A percentile compares a stretch with the other conserved stretches of the same genome.
These are phyloP conservation scores for rat (Rattus norvegicus) DNA, from an alignment of 2,113 vertebrate genomes.

Conservation along the genomic window DNA sequence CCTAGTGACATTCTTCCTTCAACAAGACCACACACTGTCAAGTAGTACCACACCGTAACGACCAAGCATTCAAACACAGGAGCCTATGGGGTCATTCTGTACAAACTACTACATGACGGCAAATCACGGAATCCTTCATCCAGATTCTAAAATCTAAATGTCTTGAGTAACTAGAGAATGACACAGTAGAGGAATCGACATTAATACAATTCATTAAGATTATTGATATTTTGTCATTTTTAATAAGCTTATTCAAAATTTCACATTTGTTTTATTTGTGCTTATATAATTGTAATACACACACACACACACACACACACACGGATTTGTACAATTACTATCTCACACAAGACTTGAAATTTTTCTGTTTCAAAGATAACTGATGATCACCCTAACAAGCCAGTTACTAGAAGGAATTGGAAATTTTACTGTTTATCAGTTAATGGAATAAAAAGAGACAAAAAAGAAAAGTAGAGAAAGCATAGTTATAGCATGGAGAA, in stretches of 20 bases:
- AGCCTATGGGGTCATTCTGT: background rate
- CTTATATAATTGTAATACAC: background rate
- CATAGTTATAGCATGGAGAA: background rate
- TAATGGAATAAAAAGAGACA: constrained; percentile 36
- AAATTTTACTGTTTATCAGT: constrained; percentile 63
- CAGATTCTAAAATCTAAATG: background rate
- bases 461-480: constrained; percentile 21
- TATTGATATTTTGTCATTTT: background rate
- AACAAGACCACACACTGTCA: background rate
- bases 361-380: constrained; percentile 68
- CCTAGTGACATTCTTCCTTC: background rate
- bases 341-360: background rate
- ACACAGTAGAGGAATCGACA: background rate
- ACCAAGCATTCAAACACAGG: background rate
- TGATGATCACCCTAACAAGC: constrained; percentile 66
- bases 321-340: background rate
- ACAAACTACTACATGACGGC: background rate
- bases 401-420: constrained; percentile 60
- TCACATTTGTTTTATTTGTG: background rate
- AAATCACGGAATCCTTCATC: background rate
- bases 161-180: background rate
- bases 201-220: background rate
- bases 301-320: no score
- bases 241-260: background rate
- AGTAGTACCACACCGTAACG: background rate